Conservation (phyloP, 2,797 vertebrate species). For the Enteromius anoplus region DNA sequence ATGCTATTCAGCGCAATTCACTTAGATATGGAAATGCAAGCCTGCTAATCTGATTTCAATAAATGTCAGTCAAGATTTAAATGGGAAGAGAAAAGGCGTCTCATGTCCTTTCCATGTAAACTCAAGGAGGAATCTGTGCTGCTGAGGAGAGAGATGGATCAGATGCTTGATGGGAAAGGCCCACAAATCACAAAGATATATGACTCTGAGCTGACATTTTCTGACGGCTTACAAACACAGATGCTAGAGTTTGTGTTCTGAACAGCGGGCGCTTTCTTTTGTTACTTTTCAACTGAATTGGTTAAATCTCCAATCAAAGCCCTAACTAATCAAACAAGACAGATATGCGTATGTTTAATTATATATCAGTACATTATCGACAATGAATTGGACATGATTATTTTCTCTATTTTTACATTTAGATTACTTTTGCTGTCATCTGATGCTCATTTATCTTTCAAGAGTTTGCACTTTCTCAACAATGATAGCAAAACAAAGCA, state of each 20-base stretch:
- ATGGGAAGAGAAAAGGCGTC: constrained; percentile 64
- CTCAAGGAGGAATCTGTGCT: constrained; percentile 26
- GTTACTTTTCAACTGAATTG: neutral
- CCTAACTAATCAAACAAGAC: neutral
- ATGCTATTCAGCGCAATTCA: constrained; percentile 75
- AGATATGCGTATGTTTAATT: neutral
- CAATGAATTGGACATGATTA: neutral
- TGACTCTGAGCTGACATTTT: constrained; percentile 13
- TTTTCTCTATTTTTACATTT: neutral
- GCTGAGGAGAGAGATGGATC: neutral
- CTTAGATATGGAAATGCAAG: constrained; percentile 76
- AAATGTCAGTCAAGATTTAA: constrained; percentile 79
- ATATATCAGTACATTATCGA: neutral
- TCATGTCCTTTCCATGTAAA: constrained; percentile 47
- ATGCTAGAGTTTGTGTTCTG: constrained; percentile 6
- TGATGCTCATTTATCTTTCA: neutral
- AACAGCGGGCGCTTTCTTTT: neutral
- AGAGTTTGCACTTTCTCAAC: too few species aligned
- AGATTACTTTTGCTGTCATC: neutral
- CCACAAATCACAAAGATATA: neutral
- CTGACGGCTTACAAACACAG: neutral
- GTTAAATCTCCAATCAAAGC: neutral
- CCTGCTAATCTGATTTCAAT: constrained; percentile 76
- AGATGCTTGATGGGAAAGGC: neutral
- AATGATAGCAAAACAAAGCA: too few species aligned